A percentile compares a stretch with the other conserved stretches of the same genome.
Evolutionary conservation across 2,888 invertebrate species (phyloP).

Genomic region (Diploptera punctata): DNA sequence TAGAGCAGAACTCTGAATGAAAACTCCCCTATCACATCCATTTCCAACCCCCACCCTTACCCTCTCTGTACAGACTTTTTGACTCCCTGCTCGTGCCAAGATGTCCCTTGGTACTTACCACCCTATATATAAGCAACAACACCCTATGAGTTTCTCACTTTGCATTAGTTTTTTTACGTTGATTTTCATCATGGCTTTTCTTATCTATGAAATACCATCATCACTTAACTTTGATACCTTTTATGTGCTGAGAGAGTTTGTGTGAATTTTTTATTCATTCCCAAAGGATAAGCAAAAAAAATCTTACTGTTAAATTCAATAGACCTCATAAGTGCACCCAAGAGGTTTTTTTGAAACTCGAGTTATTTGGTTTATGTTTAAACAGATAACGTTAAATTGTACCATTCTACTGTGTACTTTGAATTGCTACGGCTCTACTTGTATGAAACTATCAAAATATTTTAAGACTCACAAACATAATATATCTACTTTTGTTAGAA

Average conservation of each 20-base stretch:
- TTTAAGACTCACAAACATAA: no score
- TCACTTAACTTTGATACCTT: background rate
- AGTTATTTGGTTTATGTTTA: background rate
- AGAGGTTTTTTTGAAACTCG: background rate
- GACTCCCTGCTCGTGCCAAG: conserved; percentile 1
- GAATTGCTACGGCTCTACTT: no score
- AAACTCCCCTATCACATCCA: background rate
- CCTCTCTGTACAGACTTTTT: no score
- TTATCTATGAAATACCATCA: no score
- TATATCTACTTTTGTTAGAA: no score
- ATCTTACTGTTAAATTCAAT: background rate
- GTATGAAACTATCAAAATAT: no score
- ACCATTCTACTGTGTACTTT: no score
- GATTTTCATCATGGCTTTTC: background rate
- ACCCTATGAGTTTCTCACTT: background rate
- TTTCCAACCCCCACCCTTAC: no score
- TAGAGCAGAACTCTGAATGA: conserved; percentile 6
- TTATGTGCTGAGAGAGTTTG: background rate
- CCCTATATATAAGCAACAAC: background rate
- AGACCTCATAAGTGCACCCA: background rate
- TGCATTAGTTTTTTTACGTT: background rate
- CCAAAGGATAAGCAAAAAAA: no score
- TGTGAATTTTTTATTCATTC: background rate
- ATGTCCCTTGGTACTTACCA: conserved; percentile 11
- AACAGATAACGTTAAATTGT: background rate